phyloP scores from a whole-genome alignment of 2,888 invertebrate species.

The Molorchus minor region DNA sequence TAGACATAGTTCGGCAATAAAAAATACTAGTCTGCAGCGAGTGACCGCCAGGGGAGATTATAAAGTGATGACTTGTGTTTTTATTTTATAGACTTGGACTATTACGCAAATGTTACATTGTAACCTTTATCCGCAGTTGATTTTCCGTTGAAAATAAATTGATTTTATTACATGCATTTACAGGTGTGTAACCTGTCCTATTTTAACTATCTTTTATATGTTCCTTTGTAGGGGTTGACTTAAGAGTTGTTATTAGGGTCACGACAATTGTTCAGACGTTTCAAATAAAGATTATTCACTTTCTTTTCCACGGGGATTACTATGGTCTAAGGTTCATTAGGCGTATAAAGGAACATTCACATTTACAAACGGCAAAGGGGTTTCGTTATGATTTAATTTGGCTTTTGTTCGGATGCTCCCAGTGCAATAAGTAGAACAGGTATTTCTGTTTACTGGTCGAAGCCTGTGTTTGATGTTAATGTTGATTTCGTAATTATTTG shows the following conservation, averaged over 20 bases:
- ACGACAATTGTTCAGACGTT: slow-evolving; percentile 22
- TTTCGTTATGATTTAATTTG: slow-evolving; percentile 23
- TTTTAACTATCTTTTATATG: slow-evolving; percentile 44
- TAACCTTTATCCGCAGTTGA: slow-evolving; percentile 49
- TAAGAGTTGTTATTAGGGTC: slow-evolving; percentile 31
- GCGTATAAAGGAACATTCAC: slow-evolving; percentile 42
- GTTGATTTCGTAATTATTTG: no score
- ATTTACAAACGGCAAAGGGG: slow-evolving; percentile 40
- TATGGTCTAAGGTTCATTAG: slow-evolving; percentile 42
- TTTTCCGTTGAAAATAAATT: slow-evolving; percentile 58
- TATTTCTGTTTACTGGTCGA: slow-evolving; percentile 10
- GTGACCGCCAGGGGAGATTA: slow-evolving; percentile 45
- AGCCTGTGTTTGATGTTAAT: no score
- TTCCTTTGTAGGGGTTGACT: slow-evolving; percentile 26
- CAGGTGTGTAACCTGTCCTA: slow-evolving; percentile 60
- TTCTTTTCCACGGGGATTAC: slow-evolving; percentile 48
- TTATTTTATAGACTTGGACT: slow-evolving; percentile 49
- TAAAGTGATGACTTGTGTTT: slow-evolving; percentile 53
- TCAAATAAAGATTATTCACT: slow-evolving; percentile 39
- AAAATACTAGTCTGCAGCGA: no score
- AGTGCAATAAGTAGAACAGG: slow-evolving; percentile 6
- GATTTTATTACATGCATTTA: slow-evolving; percentile 53
- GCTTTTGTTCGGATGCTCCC: slow-evolving; percentile 11
- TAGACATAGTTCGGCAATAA: no score
- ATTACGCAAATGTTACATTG: slow-evolving; percentile 48